phyloP scores from a whole-genome alignment of 2,888 invertebrate genomes.

The Dioctria rufipes region DNA sequence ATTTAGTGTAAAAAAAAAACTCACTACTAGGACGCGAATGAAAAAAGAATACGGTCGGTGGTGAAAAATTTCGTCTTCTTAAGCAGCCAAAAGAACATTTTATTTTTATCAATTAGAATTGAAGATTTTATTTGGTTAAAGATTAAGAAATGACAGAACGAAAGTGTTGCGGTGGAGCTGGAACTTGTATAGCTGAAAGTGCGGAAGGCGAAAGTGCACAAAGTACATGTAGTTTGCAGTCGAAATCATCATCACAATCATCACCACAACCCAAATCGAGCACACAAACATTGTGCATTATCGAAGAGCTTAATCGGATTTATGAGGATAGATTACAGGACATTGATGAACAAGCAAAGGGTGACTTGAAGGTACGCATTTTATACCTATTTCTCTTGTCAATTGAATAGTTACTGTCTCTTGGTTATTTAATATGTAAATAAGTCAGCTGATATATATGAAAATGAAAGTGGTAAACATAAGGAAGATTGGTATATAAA shows the following conservation, averaged over 20 bases:
- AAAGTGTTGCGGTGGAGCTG: background rate
- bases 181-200: background rate
- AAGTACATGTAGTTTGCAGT: background rate
- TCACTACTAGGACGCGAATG: too few relatives aligned
- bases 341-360: slow-evolving; percentile 73
- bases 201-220: background rate
- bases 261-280: background rate
- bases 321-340: slow-evolving; percentile 77
- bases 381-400: background rate
- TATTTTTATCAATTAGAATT: background rate
- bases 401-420: background rate
- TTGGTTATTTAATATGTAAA: background rate
- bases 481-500: background rate
- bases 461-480: background rate
- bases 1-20: background rate
- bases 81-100: background rate
- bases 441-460: slow-evolving; percentile 35
- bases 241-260: too few relatives aligned
- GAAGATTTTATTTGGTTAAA: background rate
- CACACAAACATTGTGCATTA: slow-evolving; percentile 8
- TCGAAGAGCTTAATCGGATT: slow-evolving; percentile 75
- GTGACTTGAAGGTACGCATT: slow-evolving; percentile 64
- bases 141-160: background rate
- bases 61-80: too few relatives aligned
- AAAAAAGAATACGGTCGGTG: too few relatives aligned